Conservation (phyloP, 2,113 vertebrate genomes). For the Columba janthina region DNA sequence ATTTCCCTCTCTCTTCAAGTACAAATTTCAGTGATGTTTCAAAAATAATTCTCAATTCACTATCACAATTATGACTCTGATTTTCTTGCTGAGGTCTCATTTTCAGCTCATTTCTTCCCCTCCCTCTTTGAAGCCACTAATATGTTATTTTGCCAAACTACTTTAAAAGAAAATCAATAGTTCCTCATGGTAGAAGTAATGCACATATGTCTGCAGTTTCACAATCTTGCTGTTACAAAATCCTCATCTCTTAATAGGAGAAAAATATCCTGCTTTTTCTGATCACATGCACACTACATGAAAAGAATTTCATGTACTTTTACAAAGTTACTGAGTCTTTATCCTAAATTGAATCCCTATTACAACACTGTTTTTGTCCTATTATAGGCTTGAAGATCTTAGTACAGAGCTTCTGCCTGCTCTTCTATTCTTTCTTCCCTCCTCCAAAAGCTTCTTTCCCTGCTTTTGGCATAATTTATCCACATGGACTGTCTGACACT, state of each 20-base stretch:
- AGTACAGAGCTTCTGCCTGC: not conserved
- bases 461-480: not conserved
- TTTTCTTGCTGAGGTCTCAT: not conserved
- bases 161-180: not conserved
- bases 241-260: not conserved
- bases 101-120: not conserved
- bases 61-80: not conserved
- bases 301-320: not conserved
- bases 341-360: not conserved
- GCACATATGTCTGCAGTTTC: accelerated
- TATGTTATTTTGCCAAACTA: not conserved
- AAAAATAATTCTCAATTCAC: not conserved
- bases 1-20: not conserved
- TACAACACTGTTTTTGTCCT: not conserved
- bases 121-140: not conserved
- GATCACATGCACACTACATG: not conserved
- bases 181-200: not conserved
- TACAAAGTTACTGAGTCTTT: not conserved
- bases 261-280: not conserved
- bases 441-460: not conserved
- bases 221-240: not conserved
- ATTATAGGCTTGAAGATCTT: not conserved
- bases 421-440: not conserved
- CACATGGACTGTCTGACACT: not conserved
- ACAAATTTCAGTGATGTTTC: not conserved